Base-by-base conservation (phyloP, 92 coral and sea anemone genomes). In the Anthopleura xanthogrammica region DNA sequence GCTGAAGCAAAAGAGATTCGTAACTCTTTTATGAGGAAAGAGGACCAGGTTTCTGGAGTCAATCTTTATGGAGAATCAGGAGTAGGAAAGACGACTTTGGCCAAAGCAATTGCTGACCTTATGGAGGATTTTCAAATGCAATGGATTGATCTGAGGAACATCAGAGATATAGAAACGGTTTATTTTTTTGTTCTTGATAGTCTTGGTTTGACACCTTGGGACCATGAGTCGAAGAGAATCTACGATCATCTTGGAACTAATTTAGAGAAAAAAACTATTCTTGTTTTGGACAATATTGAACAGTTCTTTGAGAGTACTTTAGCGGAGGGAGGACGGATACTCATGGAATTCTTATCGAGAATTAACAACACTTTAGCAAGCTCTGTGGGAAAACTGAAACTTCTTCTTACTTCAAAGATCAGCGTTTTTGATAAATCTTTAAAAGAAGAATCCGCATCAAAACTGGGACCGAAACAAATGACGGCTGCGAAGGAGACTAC, bases 51-150 rank as follows among this genome's bases (percentile, higher is more conserved):
- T 36, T 79, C 70, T 3, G 89, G 79, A 24, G 82, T 92, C 22
- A 87, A 85, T 60, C 75, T 89, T 73, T 84, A 36, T 70, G 96
- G 96, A 11, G 72, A 84, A 20, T 82, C 90, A 43, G 96, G 96
- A 40, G 90, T 92, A 16, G 96, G 96, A 29, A 92, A 92, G 64
- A 92, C 96, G 62, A 88, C 87, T 0, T 80, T 92, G 50, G 96
- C 96, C 9, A 71, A 77, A 46, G 81, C 80, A 22, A 42, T 60
- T 36, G 76, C 55, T 10, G 40, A 56, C 24, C 41, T 39, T 11
- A 41, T 83, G 19, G 64, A 62, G 6, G 82, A 58, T 16, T 80
- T 80, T 64, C 8, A 58, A 20, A 52, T 20, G 52, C 13, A 14
- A 10, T 68, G 56, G 12, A 52, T 85, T 52, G 91, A 88, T 68